These are phyloP conservation scores for Kobus ellipsiprymnus DNA, from an alignment of 2,113 vertebrate genomes.

Conservation along the genomic window DNA sequence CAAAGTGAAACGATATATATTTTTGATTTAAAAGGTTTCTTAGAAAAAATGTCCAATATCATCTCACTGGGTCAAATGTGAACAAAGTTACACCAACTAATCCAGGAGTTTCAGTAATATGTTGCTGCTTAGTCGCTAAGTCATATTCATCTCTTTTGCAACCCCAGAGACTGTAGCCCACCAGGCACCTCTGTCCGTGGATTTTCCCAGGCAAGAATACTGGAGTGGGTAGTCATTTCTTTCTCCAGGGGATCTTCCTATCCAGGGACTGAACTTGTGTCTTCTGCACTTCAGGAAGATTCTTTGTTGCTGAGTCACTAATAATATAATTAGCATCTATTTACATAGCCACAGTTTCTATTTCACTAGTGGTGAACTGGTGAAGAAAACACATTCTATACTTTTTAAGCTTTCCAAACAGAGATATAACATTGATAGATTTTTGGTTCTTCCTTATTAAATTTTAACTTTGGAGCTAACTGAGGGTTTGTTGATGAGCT, in stretches of 20 bases:
- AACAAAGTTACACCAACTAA: background rate
- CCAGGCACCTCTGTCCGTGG: background rate
- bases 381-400: background rate
- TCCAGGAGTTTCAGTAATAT: background rate
- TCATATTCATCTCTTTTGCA: fast-evolving
- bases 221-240: background rate
- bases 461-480: background rate
- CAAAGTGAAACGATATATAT: background rate
- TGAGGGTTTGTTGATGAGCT: background rate
- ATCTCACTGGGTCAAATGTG: background rate
- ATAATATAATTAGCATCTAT: background rate
- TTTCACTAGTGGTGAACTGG: background rate
- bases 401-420: background rate
- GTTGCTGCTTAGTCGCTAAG: background rate
- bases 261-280: background rate
- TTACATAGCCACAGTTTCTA: background rate
- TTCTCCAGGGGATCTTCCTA: background rate
- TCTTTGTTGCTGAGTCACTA: background rate
- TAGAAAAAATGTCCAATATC: background rate
- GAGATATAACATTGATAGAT: background rate
- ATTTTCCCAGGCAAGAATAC: background rate
- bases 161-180: background rate
- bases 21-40: background rate
- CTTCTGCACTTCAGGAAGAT: background rate
- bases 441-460: background rate